These are phyloP conservation scores for Fabriciana adippe DNA, from an alignment of 2,888 invertebrate genomes.

Conservation along the genomic window DNA sequence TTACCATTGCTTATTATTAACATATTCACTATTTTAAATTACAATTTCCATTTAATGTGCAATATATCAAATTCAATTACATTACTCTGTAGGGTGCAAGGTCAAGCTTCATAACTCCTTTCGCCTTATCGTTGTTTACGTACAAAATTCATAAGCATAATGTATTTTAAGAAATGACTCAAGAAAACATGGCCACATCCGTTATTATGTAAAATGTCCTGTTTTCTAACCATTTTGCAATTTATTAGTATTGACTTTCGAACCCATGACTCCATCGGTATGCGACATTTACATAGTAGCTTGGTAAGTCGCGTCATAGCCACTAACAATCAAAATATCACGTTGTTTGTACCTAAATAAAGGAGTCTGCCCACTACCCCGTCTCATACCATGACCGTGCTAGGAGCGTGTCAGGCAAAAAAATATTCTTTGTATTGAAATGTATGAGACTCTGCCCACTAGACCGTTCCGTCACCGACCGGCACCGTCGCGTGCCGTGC, in stretches of 20 bases:
- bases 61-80: constrained; percentile 7
- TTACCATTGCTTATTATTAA: too few species aligned
- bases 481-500: too few species aligned
- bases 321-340: constrained; percentile 26
- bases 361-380: too few species aligned
- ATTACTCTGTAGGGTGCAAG: constrained; percentile 39
- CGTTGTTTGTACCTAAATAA: not conserved
- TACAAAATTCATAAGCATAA: constrained; percentile 32
- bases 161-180: constrained; percentile 41
- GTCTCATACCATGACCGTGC: too few species aligned
- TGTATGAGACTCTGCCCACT: too few species aligned
- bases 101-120: constrained; percentile 44
- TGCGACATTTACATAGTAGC: constrained; percentile 74
- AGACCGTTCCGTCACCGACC: too few species aligned
- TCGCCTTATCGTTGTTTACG: constrained; percentile 37
- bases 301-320: constrained; percentile 45
- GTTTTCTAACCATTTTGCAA: constrained; percentile 72
- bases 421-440: too few species aligned
- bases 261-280: constrained; percentile 76
- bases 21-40: too few species aligned
- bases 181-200: constrained; percentile 47
- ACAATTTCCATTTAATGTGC: too few species aligned
- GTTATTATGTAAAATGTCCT: constrained; percentile 64
- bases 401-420: too few species aligned
- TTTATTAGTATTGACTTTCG: constrained; percentile 65